phyloP scores from a whole-genome alignment of 1,140 invertebrate genomes.

The Oedothorax gibbosus region DNA sequence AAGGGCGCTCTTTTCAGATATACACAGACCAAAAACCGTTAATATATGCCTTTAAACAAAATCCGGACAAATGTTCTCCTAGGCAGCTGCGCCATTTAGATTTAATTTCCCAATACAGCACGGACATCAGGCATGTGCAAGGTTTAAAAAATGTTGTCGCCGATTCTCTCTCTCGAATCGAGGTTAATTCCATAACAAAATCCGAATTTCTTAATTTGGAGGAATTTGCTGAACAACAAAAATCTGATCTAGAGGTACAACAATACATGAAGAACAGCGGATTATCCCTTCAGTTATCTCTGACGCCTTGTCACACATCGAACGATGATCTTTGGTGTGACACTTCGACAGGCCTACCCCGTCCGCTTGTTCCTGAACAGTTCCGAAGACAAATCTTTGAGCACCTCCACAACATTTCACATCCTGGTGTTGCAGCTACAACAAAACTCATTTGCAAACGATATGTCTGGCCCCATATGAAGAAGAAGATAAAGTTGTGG shows the following conservation, averaged over 20 bases:
- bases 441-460: constrained; percentile 65
- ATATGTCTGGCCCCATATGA: constrained; percentile 69
- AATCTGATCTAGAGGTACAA: background rate
- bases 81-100: constrained; percentile 64
- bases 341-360: background rate
- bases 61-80: constrained; percentile 53
- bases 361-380: constrained; percentile 1
- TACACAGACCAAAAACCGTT: constrained; percentile 63
- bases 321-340: background rate
- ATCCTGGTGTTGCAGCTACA: constrained; percentile 63
- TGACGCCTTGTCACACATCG: background rate
- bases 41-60: constrained; percentile 61
- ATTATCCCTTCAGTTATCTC: background rate
- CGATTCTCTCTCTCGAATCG: constrained; percentile 9
- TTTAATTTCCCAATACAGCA: constrained; percentile 68
- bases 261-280: background rate
- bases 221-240: background rate
- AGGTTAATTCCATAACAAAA: constrained; percentile 7
- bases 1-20: background rate
- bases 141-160: constrained; percentile 65
- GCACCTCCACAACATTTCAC: constrained; percentile 63
- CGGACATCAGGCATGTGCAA: constrained; percentile 65
- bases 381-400: constrained; percentile 61
- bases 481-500: constrained; percentile 62
- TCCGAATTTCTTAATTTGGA: background rate